phyloP scores from a whole-genome alignment of 1,140 invertebrate species.

The Panulirus ornatus region DNA sequence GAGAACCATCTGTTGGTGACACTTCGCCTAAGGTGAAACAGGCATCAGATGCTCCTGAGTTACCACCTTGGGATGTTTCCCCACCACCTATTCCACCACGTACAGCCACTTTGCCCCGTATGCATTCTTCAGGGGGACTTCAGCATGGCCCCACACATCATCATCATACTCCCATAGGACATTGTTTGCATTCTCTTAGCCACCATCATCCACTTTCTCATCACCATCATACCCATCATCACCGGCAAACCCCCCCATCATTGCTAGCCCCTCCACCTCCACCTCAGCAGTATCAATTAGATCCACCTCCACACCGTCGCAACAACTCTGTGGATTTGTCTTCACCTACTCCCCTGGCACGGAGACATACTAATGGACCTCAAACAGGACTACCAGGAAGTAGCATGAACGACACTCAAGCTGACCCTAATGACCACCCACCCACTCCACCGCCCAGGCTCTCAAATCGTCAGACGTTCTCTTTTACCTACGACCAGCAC shows the following conservation, averaged over 20 bases:
- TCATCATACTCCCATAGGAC: constrained; percentile 45
- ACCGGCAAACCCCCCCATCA: constrained; percentile 27
- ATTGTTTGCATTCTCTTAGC: constrained; percentile 28
- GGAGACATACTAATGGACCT: constrained; percentile 73
- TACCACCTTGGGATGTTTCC: constrained; percentile 82
- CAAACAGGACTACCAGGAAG: constrained; percentile 54
- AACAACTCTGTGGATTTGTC: constrained; percentile 65
- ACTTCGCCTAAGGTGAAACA: constrained; percentile 80
- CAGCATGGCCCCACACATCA: constrained; percentile 49
- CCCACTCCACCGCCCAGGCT: constrained; percentile 67
- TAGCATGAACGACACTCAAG: constrained; percentile 21
- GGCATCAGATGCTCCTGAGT: constrained; percentile 82
- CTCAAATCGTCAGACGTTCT: constrained; percentile 58
- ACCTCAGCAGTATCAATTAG: constrained; percentile 67
- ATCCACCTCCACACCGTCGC: constrained; percentile 66
- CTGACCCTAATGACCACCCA: constrained; percentile 52
- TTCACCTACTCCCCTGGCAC: constrained; percentile 55
- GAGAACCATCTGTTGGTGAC: constrained; percentile 83
- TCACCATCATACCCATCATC: constrained; percentile 34
- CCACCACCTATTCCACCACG: constrained; percentile 83
- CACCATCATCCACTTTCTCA: constrained; percentile 38
- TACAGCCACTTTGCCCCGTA: constrained; percentile 78
- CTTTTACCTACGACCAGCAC: constrained; percentile 70
- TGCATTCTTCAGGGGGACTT: constrained; percentile 76
- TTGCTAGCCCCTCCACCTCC: constrained; percentile 40